phyloP scores from a whole-genome alignment of 2,113 vertebrate species.

The Microtus montanus region DNA sequence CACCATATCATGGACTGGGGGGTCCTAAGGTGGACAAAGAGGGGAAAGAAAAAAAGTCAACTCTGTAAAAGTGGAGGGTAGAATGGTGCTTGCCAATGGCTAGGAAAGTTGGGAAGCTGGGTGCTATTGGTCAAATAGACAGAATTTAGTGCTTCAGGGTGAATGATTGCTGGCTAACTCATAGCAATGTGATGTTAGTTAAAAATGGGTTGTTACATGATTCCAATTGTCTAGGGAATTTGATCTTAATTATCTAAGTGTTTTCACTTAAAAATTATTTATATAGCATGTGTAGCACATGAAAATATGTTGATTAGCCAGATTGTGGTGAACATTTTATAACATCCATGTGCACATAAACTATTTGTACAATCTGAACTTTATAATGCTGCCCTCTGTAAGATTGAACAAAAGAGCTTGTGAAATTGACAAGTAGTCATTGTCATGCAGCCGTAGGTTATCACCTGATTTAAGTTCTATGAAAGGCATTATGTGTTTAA shows the following conservation, averaged over 20 bases:
- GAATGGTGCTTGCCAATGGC: no score
- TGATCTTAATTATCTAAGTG: background rate
- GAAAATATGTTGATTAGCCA: background rate
- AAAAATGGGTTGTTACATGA: background rate
- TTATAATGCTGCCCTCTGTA: background rate
- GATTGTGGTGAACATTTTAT: background rate
- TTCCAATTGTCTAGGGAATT: background rate
- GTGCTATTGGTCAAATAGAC: background rate
- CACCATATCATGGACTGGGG: background rate
- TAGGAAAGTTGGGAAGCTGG: accelerated
- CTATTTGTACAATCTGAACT: background rate
- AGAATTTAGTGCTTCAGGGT: background rate
- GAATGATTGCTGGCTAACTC: background rate
- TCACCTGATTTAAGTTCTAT: conserved; percentile 27
- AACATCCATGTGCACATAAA: background rate
- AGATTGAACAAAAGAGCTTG: background rate
- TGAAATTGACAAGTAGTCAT: background rate
- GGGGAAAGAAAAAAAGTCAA: background rate
- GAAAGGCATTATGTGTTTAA: background rate
- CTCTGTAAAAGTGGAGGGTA: background rate
- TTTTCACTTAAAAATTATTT: background rate
- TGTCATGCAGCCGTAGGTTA: background rate
- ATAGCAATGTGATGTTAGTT: background rate
- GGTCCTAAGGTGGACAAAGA: no score
- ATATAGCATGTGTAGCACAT: background rate